phyloP scores from a whole-genome alignment of 2,113 vertebrate genomes.

The Smithornis capensis region DNA sequence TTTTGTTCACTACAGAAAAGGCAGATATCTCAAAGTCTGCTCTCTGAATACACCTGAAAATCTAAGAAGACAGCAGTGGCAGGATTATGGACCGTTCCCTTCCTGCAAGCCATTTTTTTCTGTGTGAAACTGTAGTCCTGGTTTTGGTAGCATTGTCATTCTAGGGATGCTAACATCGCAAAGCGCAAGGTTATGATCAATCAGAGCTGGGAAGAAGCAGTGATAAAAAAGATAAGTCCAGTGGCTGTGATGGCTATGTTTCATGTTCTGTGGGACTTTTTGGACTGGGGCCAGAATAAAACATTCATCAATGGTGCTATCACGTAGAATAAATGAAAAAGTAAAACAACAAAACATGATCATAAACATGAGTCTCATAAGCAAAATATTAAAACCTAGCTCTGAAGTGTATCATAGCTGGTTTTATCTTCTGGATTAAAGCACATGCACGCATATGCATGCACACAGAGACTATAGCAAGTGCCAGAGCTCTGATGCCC shows the following conservation, averaged over 20 bases:
- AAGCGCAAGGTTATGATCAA: neutral
- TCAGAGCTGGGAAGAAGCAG: neutral
- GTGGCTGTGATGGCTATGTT: neutral
- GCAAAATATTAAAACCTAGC: neutral
- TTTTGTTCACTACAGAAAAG: neutral
- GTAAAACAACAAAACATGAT: neutral
- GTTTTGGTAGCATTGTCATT: neutral
- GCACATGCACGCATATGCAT: rapidly evolving
- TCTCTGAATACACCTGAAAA: neutral
- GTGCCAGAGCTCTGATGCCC: neutral
- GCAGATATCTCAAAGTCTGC: neutral
- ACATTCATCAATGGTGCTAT: neutral
- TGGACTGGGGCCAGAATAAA: neutral
- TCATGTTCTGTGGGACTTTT: neutral
- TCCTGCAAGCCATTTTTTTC: neutral
- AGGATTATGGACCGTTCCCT: neutral
- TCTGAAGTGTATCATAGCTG: neutral
- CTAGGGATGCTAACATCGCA: neutral
- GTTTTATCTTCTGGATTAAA: neutral
- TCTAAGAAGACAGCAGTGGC: neutral
- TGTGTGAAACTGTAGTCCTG: neutral
- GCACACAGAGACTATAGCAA: neutral
- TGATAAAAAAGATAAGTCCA: neutral
- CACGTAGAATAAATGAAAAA: neutral
- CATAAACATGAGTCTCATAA: neutral